Evolutionary conservation across 2,888 invertebrate species (phyloP).

Genomic region (Salpingus planirostris): DNA sequence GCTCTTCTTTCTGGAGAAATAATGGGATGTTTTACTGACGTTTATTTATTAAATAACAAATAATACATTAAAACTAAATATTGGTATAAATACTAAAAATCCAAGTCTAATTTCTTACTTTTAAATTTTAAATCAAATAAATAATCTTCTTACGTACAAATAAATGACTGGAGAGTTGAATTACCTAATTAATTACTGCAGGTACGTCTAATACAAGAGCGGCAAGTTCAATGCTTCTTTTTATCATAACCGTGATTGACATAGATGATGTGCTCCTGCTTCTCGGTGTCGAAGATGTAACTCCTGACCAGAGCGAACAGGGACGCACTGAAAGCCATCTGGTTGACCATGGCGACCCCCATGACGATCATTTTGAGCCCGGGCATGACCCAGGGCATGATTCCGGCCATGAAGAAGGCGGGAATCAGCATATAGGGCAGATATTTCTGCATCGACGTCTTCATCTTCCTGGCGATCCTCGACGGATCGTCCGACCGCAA

Average conservation of each 20-base stretch:
- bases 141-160: no score
- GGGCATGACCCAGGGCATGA: constrained; percentile 60
- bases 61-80: no score
- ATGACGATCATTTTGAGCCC: constrained; percentile 58
- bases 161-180: no score
- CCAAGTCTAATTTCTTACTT: no score
- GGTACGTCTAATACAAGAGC: no score
- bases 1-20: no score
- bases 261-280: constrained; percentile 49
- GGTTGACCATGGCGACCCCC: constrained; percentile 53
- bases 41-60: no score
- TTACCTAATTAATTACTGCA: no score
- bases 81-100: no score
- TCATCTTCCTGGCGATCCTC: constrained; percentile 12
- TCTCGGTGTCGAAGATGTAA: constrained; percentile 48
- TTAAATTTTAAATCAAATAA: no score
- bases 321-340: constrained; percentile 57
- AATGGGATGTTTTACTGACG: no score
- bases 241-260: constrained; percentile 50
- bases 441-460: constrained; percentile 9
- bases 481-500: constrained; percentile 3
- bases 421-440: constrained; percentile 53
- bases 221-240: no score
- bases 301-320: constrained; percentile 50
- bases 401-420: constrained; percentile 55